phyloP scores from a whole-genome alignment of 2,113 vertebrate species.

The Donacobius atricapilla region DNA sequence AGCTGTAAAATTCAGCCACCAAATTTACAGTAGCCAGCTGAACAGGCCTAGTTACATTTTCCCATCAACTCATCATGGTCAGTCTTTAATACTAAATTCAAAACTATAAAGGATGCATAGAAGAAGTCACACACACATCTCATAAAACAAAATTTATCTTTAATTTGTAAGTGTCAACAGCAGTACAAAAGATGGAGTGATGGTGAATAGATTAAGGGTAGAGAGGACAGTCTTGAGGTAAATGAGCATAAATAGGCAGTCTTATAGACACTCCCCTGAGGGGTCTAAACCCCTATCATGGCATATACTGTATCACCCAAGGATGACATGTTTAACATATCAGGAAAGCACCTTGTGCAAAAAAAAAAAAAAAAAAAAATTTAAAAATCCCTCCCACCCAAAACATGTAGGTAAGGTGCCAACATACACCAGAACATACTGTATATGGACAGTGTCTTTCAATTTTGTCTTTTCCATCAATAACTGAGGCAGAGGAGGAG shows the following conservation, averaged over 20 bases:
- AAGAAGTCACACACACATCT: constrained; percentile 71
- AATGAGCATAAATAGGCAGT: constrained; percentile 99
- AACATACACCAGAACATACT: constrained; percentile 80
- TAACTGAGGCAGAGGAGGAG: constrained; percentile 88
- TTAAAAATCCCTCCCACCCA: not conserved
- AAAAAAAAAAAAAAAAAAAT: constrained; percentile 75
- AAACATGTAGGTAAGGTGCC: constrained; percentile 86
- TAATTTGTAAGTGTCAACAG: constrained; percentile 99
- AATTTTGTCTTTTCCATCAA: constrained; percentile 86
- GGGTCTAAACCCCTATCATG: constrained; percentile 78
- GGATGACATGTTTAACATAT: constrained; percentile 88
- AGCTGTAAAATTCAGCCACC: not conserved
- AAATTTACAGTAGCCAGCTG: not conserved
- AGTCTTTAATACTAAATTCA: not conserved
- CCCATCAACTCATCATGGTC: not conserved
- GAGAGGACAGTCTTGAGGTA: constrained; percentile 99
- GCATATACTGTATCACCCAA: constrained; percentile 86
- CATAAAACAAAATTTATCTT: constrained; percentile 99
- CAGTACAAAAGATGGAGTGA: constrained; percentile 99
- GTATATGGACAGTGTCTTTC: constrained; percentile 79
- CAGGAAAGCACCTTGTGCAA: constrained; percentile 89
- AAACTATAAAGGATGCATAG: constrained; percentile 25
- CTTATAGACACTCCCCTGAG: constrained; percentile 82
- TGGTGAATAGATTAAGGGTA: constrained; percentile 96
- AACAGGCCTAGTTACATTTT: not conserved